Percentiles rank a stretch among this genome's conserved stretches.
Evolutionary conservation across 2,797 vertebrate genomes (phyloP).

Genomic region (Hylomyscus alleni): DNA sequence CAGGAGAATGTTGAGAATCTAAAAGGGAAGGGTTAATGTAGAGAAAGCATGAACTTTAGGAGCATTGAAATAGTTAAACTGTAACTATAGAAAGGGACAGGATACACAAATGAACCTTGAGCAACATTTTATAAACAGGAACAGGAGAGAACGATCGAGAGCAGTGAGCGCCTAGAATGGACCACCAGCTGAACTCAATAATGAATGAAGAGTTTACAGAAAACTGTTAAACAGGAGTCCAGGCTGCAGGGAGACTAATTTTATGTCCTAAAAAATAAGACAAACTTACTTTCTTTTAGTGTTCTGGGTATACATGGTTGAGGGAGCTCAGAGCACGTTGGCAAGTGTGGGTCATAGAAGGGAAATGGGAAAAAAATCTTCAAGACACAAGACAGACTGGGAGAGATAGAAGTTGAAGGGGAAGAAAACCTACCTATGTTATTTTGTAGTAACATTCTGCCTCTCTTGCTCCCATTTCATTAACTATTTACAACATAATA

Average conservation of each 20-base stretch:
- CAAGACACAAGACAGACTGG: background rate
- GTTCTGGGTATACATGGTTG: background rate
- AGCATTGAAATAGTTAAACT: background rate
- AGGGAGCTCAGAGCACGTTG: background rate
- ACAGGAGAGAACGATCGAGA: background rate
- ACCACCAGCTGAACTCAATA: background rate
- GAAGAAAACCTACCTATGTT: background rate
- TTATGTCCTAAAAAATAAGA: background rate
- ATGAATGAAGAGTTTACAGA: background rate
- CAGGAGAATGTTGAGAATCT: background rate
- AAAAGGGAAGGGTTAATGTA: background rate
- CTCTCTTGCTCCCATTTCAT: background rate
- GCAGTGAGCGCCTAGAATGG: background rate
- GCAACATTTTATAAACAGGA: background rate
- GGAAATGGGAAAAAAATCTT: background rate
- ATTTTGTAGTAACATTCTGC: background rate
- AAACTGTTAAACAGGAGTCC: background rate
- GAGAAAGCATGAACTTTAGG: background rate
- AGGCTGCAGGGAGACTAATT: background rate
- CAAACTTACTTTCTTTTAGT: background rate
- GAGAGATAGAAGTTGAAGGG: background rate
- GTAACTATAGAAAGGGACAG: background rate
- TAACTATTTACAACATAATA: background rate
- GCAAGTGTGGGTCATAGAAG: background rate
- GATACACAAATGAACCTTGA: background rate